Evolutionary conservation across 2,888 invertebrate genomes (phyloP).

Genomic region (Tholera decimalis): DNA sequence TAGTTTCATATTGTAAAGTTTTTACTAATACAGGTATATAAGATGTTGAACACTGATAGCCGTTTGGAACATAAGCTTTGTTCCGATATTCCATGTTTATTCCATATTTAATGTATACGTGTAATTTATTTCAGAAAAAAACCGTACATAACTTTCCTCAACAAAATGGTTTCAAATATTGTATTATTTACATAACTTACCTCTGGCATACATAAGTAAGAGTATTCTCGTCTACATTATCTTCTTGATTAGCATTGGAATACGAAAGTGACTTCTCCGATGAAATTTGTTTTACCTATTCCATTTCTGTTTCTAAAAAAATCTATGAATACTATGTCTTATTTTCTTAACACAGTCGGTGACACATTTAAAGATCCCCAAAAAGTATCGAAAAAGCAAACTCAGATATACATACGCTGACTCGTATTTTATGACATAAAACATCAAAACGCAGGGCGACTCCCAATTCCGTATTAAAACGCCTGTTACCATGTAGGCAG

Average conservation of each 20-base stretch:
- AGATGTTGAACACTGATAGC: neutral
- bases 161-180: no score
- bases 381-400: constrained; percentile 1
- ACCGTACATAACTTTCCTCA: no score
- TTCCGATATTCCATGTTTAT: no score
- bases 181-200: no score
- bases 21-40: no score
- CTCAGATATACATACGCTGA: constrained; percentile 2
- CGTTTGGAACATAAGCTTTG: neutral
- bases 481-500: constrained; percentile 41
- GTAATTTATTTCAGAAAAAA: no score
- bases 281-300: neutral
- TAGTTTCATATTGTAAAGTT: no score
- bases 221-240: neutral
- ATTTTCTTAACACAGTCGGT: neutral
- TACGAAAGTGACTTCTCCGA: neutral
- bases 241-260: neutral
- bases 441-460: constrained; percentile 33
- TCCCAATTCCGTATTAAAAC: constrained; percentile 47
- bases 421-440: constrained; percentile 38
- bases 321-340: neutral
- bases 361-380: neutral
- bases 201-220: no score
- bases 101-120: no score
- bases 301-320: neutral